Evolutionary conservation across 2,888 invertebrate genomes (phyloP).

Genomic region (Pandemis corylana): DNA sequence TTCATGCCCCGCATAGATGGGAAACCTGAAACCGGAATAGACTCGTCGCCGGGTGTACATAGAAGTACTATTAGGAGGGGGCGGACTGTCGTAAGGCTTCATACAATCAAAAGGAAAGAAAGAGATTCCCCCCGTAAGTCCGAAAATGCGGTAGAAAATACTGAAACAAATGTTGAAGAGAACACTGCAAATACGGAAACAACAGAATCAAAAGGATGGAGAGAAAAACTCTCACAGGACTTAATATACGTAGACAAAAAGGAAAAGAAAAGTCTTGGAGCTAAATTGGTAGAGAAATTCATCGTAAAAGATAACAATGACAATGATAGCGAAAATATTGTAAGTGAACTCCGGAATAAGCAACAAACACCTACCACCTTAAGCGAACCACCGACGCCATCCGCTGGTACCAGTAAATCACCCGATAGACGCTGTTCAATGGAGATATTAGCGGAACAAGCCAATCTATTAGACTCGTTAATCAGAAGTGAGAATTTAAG

Average conservation of each 20-base stretch:
- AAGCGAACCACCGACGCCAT: conserved; percentile 46
- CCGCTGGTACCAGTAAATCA: conserved; percentile 55
- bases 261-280: conserved; percentile 89
- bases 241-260: conserved; percentile 76
- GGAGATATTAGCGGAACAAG: conserved; percentile 85
- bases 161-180: conserved; percentile 33
- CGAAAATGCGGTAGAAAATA: conserved; percentile 47
- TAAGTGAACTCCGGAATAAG: conserved; percentile 37
- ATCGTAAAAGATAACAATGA: conserved; percentile 86
- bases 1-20: conserved; percentile 79
- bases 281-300: conserved; percentile 90
- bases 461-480: conserved; percentile 79
- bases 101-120: conserved; percentile 85
- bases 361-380: conserved; percentile 44
- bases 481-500: conserved; percentile 83
- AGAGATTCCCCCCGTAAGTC: conserved; percentile 79
- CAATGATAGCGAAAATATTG: conserved; percentile 49
- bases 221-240: conserved; percentile 87
- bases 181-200: conserved; percentile 36
- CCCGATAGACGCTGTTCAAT: conserved; percentile 83
- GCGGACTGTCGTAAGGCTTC: conserved; percentile 89
- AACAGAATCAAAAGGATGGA: conserved; percentile 75
- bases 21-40: conserved; percentile 75
- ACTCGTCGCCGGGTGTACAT: conserved; percentile 70
- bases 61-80: conserved; percentile 88